Conservation (phyloP, 2,113 vertebrate genomes). For the Phrynosoma blainvillii region DNA sequence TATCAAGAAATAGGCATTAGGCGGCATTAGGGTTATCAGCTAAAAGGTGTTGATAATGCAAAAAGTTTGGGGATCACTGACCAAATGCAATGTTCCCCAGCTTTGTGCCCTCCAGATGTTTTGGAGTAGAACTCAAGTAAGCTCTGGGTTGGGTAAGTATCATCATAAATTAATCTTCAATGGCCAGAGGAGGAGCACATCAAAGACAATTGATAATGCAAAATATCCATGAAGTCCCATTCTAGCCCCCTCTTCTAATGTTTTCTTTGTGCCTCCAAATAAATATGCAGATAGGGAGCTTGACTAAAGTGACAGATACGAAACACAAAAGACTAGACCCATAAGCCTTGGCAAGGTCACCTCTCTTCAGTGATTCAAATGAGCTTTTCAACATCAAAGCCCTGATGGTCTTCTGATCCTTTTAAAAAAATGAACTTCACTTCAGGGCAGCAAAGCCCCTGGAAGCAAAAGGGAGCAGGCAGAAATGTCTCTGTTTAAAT, state of each 20-base stretch:
- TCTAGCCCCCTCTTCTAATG: conserved; percentile 18
- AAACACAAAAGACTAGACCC: conserved; percentile 16
- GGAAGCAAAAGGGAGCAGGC: background rate
- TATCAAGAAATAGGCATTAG: no score
- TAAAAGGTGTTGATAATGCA: no score
- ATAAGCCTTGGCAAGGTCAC: conserved; percentile 33
- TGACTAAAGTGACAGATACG: conserved; percentile 40
- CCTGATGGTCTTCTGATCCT: conserved; percentile 35
- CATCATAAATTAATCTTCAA: background rate
- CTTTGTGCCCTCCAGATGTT: no score
- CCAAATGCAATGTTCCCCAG: no score
- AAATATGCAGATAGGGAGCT: conserved; percentile 29
- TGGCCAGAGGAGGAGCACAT: background rate
- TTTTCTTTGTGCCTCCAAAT: conserved; percentile 18
- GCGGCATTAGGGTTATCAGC: no score
- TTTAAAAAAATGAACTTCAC: conserved; percentile 43
- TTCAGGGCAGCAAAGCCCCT: conserved; percentile 40
- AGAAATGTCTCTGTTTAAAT: background rate
- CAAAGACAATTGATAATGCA: background rate
- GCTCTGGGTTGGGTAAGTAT: background rate
- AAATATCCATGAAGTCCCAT: conserved; percentile 18
- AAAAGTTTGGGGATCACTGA: no score
- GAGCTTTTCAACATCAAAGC: conserved; percentile 50
- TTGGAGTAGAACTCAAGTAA: background rate
- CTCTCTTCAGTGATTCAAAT: conserved; percentile 53